phyloP scores from a whole-genome alignment of 2,797 vertebrate species.

The Trematomus bernacchii region DNA sequence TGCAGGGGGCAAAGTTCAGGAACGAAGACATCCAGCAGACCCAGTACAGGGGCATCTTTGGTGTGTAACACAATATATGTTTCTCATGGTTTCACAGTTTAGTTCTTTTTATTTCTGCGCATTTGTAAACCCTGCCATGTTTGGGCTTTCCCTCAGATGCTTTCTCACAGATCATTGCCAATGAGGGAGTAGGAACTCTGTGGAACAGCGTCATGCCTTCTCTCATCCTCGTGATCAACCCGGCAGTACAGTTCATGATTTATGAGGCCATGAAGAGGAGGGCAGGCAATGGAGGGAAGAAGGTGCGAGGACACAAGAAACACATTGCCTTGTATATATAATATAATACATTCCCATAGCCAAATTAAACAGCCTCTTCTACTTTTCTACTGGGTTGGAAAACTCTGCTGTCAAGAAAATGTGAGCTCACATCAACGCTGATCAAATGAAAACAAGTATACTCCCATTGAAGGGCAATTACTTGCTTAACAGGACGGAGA shows the following conservation, averaged over 20 bases:
- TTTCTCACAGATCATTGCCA: constrained; percentile 85
- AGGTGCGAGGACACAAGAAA: constrained; percentile 62
- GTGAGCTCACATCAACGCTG: background rate
- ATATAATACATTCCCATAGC: background rate
- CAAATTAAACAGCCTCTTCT: background rate
- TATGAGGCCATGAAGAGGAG: constrained; percentile 88
- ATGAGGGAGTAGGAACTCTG: constrained; percentile 82
- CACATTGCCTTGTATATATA: background rate
- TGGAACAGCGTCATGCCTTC: constrained; percentile 88
- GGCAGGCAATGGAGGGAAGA: constrained; percentile 78
- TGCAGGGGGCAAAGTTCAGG: constrained; percentile 88
- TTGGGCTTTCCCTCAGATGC: constrained; percentile 74
- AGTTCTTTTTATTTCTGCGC: background rate
- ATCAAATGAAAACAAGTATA: background rate
- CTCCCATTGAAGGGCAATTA: background rate
- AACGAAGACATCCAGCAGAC: constrained; percentile 87
- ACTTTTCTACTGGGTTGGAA: background rate
- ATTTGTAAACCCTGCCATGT: background rate
- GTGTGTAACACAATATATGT: constrained; percentile 60
- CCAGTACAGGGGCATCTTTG: constrained; percentile 86
- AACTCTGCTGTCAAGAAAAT: background rate
- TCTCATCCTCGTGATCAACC: constrained; percentile 87
- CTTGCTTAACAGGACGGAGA: background rate
- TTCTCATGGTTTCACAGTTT: background rate
- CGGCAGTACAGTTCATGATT: constrained; percentile 88